Conservation (phyloP, 2,888 invertebrate species). For the Papilio elwesi region DNA sequence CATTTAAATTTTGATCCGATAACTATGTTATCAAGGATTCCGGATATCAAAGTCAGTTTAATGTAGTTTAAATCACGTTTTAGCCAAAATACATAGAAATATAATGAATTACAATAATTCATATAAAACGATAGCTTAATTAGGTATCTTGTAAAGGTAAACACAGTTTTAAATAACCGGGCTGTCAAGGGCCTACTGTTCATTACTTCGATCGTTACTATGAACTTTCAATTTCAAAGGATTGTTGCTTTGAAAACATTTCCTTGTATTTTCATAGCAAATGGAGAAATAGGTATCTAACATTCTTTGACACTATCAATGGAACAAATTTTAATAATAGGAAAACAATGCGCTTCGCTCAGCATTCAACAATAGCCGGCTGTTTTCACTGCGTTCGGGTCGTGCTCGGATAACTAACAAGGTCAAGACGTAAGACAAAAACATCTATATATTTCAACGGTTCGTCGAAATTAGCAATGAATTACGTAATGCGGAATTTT, state of each 20-base stretch:
- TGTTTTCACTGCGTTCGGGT: neutral
- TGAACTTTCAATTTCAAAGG: neutral
- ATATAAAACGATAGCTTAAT: too few relatives aligned
- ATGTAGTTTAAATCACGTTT: too few relatives aligned
- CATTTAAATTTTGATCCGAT: too few relatives aligned
- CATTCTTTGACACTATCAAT: neutral
- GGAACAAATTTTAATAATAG: slow-evolving; percentile 4
- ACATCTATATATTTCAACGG: neutral
- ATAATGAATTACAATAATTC: too few relatives aligned
- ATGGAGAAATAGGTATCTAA: neutral
- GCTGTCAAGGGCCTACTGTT: neutral
- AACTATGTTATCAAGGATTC: too few relatives aligned
- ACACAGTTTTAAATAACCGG: too few relatives aligned
- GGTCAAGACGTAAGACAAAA: slow-evolving; percentile 5
- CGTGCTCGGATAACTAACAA: slow-evolving; percentile 1
- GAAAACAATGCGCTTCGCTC: neutral
- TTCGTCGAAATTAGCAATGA: neutral
- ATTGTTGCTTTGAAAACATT: neutral
- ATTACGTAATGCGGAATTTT: too few relatives aligned
- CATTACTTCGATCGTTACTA: neutral
- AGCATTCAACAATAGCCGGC: neutral
- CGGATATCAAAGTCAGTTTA: too few relatives aligned
- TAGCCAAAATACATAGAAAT: too few relatives aligned
- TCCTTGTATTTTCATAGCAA: neutral
- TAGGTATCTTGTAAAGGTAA: too few relatives aligned